A percentile compares a stretch with the other conserved stretches of the same genome.
Evolutionary conservation across 2,113 vertebrate species (phyloP).

Genomic region (Melanerpes formicivorus): DNA sequence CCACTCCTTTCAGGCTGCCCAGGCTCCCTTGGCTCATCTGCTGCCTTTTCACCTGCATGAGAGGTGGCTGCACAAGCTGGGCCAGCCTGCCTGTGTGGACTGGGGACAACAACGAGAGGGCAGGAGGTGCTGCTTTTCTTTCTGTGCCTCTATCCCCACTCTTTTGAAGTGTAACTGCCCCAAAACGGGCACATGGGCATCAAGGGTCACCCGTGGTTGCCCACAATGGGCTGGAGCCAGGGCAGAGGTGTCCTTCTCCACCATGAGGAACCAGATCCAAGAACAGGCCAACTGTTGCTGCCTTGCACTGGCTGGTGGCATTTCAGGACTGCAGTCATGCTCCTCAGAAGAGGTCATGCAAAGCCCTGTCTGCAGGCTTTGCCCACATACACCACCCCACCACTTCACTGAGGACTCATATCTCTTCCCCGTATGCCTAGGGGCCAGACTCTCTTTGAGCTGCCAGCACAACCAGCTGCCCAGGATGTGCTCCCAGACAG

Average conservation of each 20-base stretch:
- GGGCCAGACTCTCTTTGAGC: background rate
- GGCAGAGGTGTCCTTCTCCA: background rate
- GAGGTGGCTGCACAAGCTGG: background rate
- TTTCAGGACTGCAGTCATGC: background rate
- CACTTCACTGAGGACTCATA: background rate
- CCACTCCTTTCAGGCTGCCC: background rate
- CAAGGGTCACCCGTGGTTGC: background rate
- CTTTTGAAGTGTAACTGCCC: background rate
- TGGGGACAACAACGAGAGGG: background rate
- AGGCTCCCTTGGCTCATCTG: accelerated
- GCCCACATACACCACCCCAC: background rate
- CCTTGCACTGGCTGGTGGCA: background rate
- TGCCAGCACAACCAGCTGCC: background rate
- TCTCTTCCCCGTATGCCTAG: background rate
- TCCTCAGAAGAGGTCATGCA: background rate
- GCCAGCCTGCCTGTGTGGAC: background rate
- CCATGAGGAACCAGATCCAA: background rate
- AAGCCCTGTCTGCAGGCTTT: background rate
- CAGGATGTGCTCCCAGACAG: background rate
- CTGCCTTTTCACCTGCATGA: background rate
- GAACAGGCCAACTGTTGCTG: background rate
- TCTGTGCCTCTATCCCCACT: background rate
- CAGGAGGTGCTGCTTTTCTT: background rate
- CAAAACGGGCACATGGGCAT: background rate
- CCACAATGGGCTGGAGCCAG: background rate